A percentile compares a stretch with the other conserved stretches of the same genome.
phyloP scores from a whole-genome alignment of 2,888 invertebrate genomes.

The Pollenia labialis region DNA sequence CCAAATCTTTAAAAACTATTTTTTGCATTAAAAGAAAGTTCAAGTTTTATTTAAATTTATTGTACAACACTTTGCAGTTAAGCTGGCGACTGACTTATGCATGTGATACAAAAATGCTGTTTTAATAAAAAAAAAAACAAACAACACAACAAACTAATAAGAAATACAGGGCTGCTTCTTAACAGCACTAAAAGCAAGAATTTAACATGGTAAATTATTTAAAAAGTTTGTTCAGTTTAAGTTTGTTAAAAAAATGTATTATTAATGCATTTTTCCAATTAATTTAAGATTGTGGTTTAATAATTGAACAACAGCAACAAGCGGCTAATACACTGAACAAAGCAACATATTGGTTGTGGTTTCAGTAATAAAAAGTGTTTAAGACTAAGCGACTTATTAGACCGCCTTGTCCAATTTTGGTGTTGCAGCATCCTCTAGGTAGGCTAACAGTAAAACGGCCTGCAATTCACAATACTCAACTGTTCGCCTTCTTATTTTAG shows the following conservation, averaged over 20 bases:
- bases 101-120: slow-evolving; percentile 25
- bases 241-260: slow-evolving; percentile 37
- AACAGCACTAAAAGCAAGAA: neutral
- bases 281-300: slow-evolving; percentile 61
- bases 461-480: no score
- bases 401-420: no score
- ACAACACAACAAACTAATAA: neutral
- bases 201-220: slow-evolving; percentile 57
- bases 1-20: no score
- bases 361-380: neutral
- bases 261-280: slow-evolving; percentile 50
- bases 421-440: no score
- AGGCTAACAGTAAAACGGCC: no score
- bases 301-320: slow-evolving; percentile 43
- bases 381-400: no score
- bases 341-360: neutral
- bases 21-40: no score
- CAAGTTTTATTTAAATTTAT: neutral
- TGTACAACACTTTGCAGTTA: neutral
- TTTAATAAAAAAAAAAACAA: neutral
- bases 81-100: neutral
- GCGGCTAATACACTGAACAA: slow-evolving; percentile 53
- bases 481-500: no score
- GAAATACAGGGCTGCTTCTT: neutral
- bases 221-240: slow-evolving; percentile 50